Percentiles rank a stretch among this genome's conserved stretches.
phyloP scores from a whole-genome alignment of 2,797 vertebrate genomes.

The Pipistrellus kuhlii region DNA sequence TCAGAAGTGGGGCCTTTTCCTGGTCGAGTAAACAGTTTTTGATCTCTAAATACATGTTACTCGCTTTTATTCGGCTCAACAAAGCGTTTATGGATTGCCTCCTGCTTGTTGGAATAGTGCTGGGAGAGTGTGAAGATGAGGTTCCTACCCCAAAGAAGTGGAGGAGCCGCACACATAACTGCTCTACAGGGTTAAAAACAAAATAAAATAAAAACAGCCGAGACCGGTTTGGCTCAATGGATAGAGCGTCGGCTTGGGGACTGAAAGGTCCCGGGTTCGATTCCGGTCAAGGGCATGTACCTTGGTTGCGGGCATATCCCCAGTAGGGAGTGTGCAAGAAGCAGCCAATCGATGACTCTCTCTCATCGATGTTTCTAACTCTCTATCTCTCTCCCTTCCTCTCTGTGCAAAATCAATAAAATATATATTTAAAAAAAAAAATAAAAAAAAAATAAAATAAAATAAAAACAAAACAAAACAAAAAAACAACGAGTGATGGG shows the following conservation, averaged over 20 bases:
- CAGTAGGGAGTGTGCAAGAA: no score
- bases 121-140: not conserved
- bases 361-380: no score
- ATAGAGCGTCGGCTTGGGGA: no score
- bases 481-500: not conserved
- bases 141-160: not conserved
- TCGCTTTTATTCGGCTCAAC: conserved; percentile 56
- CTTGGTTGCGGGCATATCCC: no score
- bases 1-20: conserved; percentile 68
- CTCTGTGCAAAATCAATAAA: no score
- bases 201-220: not conserved
- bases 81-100: not conserved
- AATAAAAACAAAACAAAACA: not conserved
- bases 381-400: no score
- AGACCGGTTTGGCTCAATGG: no score
- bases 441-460: not conserved
- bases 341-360: no score
- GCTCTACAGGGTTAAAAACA: not conserved
- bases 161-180: not conserved
- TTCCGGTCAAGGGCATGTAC: no score
- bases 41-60: conserved; percentile 68
- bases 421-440: no score
- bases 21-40: conserved; percentile 70
- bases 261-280: no score
- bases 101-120: not conserved